Evolutionary conservation across 2,888 invertebrate species (phyloP), one percentile per base, ranked within the genome.

Genomic region (Drosophila algonquin): DNA sequence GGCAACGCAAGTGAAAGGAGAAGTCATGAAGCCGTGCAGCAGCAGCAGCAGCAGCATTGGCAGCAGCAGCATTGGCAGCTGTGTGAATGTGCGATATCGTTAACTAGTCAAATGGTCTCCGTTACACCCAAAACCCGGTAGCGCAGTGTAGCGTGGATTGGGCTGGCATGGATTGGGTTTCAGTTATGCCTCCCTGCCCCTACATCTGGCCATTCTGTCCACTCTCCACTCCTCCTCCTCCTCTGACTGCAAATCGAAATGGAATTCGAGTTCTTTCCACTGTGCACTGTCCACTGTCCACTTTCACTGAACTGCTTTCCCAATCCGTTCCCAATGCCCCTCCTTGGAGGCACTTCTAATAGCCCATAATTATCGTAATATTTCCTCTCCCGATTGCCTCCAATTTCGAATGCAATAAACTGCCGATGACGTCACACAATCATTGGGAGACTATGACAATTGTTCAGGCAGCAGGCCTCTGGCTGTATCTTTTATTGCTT

Each of bases 101-200:
- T 79, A 73, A 87, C 89, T 87, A 62, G 76, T 73, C 79, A 76
- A 81, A 67, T 53, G 58, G 59, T 65, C 77, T 74, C 65, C 63
- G 79, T 81, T 87, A 87, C 85, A 89, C 73, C 87, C 81, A 83
- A 69, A 76, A 85, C 89, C 88, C 84, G 89, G 84, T 85, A 87
- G 84, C 64, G 88, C 89, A 87, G 75, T 87, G 80, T 87, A 71
- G 65, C 89, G 82, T 85, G 65, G 70, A 52, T 61, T 53, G 54
- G 35, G 47, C 32, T 59, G 27, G 40, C 35, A 18, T 35, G 40
- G 63, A 40, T 63, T 30, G 52, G n/a, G 55, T 47, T 55, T n/a
- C 48, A 27, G 47, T 79, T 82, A 14, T 40, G 40, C 40, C 40
- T 40, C 40, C n/a, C 40, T 40, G 40, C 14, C 40, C 40, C 14